Conservation (phyloP, 1,140 invertebrate species). For the Aricia agestis region DNA sequence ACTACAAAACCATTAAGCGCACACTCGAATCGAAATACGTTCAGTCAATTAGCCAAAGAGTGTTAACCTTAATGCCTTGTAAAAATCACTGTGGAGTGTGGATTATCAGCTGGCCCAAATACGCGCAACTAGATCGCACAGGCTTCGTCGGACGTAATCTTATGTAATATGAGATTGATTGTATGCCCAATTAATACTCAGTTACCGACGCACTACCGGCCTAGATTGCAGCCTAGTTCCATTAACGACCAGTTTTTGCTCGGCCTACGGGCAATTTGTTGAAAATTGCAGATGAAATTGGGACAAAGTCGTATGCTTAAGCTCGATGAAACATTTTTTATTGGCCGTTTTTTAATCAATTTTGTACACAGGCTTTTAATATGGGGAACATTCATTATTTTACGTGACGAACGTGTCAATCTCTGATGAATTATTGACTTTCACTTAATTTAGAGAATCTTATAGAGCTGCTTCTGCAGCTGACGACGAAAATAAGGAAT, state of each 20-base stretch:
- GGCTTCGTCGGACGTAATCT: slow-evolving; percentile 14
- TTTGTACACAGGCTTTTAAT: not conserved
- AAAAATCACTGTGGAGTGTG: not conserved
- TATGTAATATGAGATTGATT: slow-evolving; percentile 30
- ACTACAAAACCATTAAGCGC: not conserved
- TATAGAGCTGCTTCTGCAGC: not conserved
- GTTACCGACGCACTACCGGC: slow-evolving; percentile 19
- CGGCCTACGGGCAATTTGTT: not conserved
- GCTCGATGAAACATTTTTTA: not conserved
- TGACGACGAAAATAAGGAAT: not conserved
- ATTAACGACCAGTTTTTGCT: slow-evolving; percentile 9
- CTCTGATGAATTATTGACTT: too few species aligned
- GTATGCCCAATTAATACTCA: slow-evolving; percentile 28
- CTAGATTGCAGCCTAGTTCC: slow-evolving; percentile 20
- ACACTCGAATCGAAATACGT: not conserved
- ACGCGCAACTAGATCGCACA: slow-evolving; percentile 8
- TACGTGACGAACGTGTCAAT: not conserved
- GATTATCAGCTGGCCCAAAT: not conserved
- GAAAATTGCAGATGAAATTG: not conserved
- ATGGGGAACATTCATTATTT: not conserved
- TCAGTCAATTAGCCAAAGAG: not conserved
- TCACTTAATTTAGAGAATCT: too few species aligned
- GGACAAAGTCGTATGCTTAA: not conserved
- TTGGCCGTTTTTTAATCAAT: not conserved
- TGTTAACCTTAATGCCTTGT: not conserved